Percentiles rank a stretch among this genome's conserved stretches.
Evolutionary conservation across 1,140 invertebrate genomes (phyloP).

Genomic region (Panagrolaimus sp.): DNA sequence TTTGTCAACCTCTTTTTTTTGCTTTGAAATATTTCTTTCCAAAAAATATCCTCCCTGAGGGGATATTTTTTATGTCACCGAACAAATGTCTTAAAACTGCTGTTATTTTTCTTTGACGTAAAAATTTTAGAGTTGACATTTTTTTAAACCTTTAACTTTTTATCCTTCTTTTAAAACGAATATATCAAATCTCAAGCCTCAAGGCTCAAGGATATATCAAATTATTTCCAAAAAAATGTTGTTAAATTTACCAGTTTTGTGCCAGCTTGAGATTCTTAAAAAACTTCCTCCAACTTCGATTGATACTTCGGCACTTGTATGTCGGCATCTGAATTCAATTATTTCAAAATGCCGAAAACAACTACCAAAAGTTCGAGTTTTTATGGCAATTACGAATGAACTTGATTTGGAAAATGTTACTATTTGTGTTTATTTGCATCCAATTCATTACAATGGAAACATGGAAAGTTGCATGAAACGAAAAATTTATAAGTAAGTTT

Average conservation of each 20-base stretch:
- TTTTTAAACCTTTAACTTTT: no score
- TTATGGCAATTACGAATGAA: neutral
- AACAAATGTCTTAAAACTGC: no score
- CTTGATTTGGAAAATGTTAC: conserved; percentile 3
- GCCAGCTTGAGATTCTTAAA: conserved; percentile 12
- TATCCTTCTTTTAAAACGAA: no score
- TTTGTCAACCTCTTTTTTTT: no score
- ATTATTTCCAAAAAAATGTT: neutral
- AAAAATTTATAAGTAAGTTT: conserved; percentile 2
- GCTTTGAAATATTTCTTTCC: no score
- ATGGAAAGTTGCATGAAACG: conserved; percentile 1
- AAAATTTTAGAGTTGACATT: no score
- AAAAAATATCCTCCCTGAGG: no score
- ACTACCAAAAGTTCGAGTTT: conserved; percentile 2
- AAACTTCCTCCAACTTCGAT: neutral
- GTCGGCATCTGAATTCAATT: neutral
- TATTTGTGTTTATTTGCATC: conserved; percentile 6
- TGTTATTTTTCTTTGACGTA: no score
- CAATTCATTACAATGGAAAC: conserved; percentile 10
- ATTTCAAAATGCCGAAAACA: neutral
- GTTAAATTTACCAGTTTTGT: neutral
- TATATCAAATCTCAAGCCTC: no score
- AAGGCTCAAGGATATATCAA: no score
- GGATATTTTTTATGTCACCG: no score
- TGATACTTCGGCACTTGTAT: neutral